Evolutionary conservation across 2,888 invertebrate species (phyloP), one percentile per base, ranked within the genome.

Genomic region (Tachina lurida): DNA sequence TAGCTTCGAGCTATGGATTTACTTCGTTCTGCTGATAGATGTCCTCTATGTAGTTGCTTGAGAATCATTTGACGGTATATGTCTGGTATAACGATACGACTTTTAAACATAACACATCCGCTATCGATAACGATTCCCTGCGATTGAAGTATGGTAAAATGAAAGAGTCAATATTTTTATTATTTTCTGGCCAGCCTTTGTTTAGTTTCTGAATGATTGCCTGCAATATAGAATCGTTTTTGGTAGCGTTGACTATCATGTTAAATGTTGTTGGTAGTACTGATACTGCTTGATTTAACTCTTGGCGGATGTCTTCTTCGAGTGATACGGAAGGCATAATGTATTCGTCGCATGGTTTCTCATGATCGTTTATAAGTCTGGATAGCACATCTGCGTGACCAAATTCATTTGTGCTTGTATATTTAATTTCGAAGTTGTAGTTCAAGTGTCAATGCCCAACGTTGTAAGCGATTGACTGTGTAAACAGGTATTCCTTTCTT

Each of bases 41-140:
- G 76, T 43, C 76, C 63, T 47, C 68, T 17, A 31, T 84, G 79
- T 2, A 84, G 45, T 79, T 84, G 75, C 17, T 71, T 75, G 0
- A 75, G 17, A 2, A 84, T 63, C 10, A 19, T 17, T 17, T 58
- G 10, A 1, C 67, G 71, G n/a, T 19, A 76, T 5, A n/a, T 22
- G 15, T 49, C 41, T 43, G 60, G 73, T 7, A 80, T 15, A 0
- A 79, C 19, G 5, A 84, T 43, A 0, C 78, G 65, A 1, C n/a
- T 13, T n/a, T 68, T 73, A 13, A 73, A 73, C 2, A 84, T 15
- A 10, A 79, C 0, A 58, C 73, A 13, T 41, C 9, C 47, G 22
- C 22, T 22, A 3, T 22, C 22, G 22, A 22, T 22, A 22, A 22
- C 3, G 22, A 22, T 22, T 22, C 22, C 3, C 22, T 22, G 22